phyloP scores from a whole-genome alignment of 1,140 invertebrate species.

The Meloidogyne hapla region DNA sequence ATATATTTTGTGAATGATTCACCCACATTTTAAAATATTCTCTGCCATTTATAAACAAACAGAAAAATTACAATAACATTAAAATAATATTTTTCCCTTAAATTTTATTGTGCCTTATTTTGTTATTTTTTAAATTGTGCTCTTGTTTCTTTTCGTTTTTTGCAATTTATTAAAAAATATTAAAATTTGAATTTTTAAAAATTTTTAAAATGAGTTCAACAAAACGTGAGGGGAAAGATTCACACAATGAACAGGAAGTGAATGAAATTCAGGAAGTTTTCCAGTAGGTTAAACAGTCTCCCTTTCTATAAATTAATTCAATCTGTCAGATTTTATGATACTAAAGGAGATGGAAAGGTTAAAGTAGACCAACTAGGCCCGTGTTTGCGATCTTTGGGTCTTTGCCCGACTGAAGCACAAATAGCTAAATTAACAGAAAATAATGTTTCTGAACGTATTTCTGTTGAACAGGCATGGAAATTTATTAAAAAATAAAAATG shows the following conservation, averaged over 20 bases:
- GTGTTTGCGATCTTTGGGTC: slow-evolving; percentile 42
- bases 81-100: no score
- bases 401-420: slow-evolving; percentile 41
- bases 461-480: background rate
- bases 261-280: slow-evolving; percentile 30
- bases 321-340: slow-evolving; percentile 40
- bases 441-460: background rate
- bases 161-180: background rate
- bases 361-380: slow-evolving; percentile 37
- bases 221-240: background rate
- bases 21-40: background rate
- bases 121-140: no score
- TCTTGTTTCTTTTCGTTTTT: no score
- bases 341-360: slow-evolving; percentile 35
- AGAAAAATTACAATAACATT: no score
- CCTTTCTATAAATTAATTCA: background rate
- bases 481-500: background rate
- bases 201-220: background rate
- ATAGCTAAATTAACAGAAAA: slow-evolving; percentile 64
- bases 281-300: slow-evolving; percentile 1
- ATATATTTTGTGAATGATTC: background rate
- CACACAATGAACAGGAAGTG: slow-evolving; percentile 10
- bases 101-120: no score
- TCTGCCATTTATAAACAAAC: background rate
- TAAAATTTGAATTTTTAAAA: background rate